Evolutionary conservation across 2,797 vertebrate species (phyloP).

Genomic region (Mus minutoides): DNA sequence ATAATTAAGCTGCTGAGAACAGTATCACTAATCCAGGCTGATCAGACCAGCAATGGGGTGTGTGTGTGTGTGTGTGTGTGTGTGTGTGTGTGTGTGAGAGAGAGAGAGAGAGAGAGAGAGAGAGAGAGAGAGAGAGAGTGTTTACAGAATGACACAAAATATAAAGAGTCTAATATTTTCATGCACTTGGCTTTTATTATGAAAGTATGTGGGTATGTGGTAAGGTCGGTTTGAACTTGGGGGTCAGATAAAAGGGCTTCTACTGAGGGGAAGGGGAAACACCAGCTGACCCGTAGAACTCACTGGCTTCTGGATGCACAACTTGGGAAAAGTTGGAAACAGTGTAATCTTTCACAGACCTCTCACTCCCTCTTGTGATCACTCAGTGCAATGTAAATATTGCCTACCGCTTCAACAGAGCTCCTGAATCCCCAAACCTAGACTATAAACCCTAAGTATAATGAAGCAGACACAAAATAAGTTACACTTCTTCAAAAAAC

Average conservation of each 20-base stretch:
- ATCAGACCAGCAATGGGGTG: not conserved
- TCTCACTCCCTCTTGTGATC: slow-evolving; percentile 86
- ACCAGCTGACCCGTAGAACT: not conserved
- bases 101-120: no score
- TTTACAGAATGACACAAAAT: slow-evolving; percentile 25
- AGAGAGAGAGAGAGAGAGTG: no score
- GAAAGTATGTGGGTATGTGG: not conserved
- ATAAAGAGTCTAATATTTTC: not conserved
- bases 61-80: not conserved
- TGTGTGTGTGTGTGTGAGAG: no score
- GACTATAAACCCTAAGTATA: not conserved
- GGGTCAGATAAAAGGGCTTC: not conserved
- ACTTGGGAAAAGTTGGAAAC: slow-evolving; percentile 14
- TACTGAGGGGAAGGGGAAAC: not conserved
- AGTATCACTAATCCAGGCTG: not conserved
- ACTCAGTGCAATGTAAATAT: slow-evolving; percentile 57
- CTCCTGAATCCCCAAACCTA: not conserved
- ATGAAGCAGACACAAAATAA: not conserved
- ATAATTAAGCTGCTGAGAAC: slow-evolving; percentile 15
- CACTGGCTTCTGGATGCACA: not conserved
- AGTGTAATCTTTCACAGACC: slow-evolving; percentile 65
- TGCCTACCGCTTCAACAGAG: not conserved
- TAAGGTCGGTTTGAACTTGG: slow-evolving; percentile 13
- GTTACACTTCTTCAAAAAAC: not conserved
- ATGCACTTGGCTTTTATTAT: slow-evolving; percentile 18